Conservation (phyloP, 2,113 vertebrate species). For the Phocoena phocoena region DNA sequence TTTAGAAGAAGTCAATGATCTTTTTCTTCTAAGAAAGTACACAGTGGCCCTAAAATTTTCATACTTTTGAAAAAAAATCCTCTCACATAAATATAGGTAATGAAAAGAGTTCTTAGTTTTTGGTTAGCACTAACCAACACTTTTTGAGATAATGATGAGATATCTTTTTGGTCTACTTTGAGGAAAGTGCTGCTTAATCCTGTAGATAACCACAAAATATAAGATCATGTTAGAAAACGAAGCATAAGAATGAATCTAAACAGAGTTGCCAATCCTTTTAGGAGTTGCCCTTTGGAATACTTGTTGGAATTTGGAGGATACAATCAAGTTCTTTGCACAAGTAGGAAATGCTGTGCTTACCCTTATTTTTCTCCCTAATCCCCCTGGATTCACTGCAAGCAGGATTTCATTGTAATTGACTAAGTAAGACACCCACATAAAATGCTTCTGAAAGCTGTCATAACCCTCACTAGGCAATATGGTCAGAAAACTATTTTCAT, state of each 20-base stretch:
- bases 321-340: neutral
- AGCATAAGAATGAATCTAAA: neutral
- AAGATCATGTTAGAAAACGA: neutral
- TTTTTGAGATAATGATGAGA: neutral
- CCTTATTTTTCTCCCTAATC: accelerated
- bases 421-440: neutral
- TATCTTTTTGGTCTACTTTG: neutral
- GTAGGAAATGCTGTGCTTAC: neutral
- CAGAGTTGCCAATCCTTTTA: neutral
- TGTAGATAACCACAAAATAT: neutral
- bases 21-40: neutral
- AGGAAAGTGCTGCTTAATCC: neutral
- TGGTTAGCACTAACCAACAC: neutral
- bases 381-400: neutral
- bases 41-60: neutral
- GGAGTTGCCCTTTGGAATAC: neutral
- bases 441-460: neutral
- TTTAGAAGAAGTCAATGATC: neutral
- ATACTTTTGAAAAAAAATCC: neutral
- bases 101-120: neutral
- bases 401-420: neutral
- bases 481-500: constrained; percentile 18
- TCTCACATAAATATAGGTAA: neutral
- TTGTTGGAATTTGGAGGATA: neutral
- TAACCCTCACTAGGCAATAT: neutral